Conservation (phyloP, 2,113 vertebrate genomes). For the Melanostigma gelatinosum region DNA sequence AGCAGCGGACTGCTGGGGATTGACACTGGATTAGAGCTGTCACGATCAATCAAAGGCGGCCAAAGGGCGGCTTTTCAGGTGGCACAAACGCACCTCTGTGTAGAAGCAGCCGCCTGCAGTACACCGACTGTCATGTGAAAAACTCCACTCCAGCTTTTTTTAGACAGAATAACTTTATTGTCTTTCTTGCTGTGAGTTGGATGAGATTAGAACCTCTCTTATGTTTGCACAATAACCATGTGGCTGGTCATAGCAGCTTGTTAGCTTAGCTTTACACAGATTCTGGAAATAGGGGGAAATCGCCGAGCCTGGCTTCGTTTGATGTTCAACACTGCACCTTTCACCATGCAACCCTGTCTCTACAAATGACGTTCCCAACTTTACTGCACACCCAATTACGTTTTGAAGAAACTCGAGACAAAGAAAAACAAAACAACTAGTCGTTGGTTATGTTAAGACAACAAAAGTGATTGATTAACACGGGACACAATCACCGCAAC, state of each 20-base stretch:
- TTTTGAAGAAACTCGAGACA: no score
- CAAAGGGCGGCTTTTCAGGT: slow-evolving; percentile 70
- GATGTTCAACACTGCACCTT: background rate
- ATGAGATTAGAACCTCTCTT: background rate
- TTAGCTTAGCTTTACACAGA: background rate
- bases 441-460: no score
- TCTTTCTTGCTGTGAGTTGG: background rate
- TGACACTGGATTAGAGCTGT: slow-evolving; percentile 65
- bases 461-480: no score
- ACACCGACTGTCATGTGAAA: background rate
- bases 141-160: background rate
- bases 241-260: background rate
- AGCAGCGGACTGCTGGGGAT: slow-evolving; percentile 34
- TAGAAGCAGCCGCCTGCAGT: background rate
- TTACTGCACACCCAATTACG: no score
- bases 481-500: no score
- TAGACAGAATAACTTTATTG: background rate
- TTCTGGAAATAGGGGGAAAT: background rate
- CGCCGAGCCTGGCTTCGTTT: background rate
- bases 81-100: slow-evolving; percentile 57
- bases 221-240: background rate
- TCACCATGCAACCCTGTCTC: background rate
- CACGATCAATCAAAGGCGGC: slow-evolving; percentile 54
- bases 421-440: no score
- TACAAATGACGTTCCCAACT: no score